Conservation (phyloP, 2,888 invertebrate species). For the Lycia hirtaria region DNA sequence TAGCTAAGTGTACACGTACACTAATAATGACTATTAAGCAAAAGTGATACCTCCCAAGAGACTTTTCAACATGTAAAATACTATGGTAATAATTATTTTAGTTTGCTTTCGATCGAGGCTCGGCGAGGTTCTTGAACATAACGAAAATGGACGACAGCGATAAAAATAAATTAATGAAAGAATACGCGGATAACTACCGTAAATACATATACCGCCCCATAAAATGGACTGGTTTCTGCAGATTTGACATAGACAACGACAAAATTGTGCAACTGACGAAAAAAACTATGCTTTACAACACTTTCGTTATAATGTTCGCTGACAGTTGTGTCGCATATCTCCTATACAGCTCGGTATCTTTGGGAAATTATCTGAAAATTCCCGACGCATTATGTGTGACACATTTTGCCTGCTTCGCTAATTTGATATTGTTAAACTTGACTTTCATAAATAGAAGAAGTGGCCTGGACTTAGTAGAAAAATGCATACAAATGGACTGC, state of each 20-base stretch:
- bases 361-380: constrained; percentile 47
- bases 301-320: constrained; percentile 42
- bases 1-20: too few relatives aligned
- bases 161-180: constrained; percentile 45
- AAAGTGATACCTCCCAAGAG: background rate
- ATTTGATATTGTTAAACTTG: constrained; percentile 52
- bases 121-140: too few relatives aligned
- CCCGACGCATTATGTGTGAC: constrained; percentile 53
- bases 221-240: constrained; percentile 53
- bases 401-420: constrained; percentile 51
- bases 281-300: constrained; percentile 47
- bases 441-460: constrained; percentile 51
- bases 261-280: constrained; percentile 48
- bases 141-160: constrained; percentile 37
- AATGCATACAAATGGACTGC: constrained; percentile 59
- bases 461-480: constrained; percentile 51
- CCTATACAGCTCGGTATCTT: constrained; percentile 44
- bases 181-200: constrained; percentile 48
- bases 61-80: background rate
- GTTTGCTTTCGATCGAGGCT: background rate
- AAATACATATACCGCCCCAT: constrained; percentile 46
- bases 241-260: constrained; percentile 57
- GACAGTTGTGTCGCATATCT: constrained; percentile 46
- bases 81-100: background rate
- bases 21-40: too few relatives aligned